These are phyloP conservation scores for Drosophila kanekoi DNA, from an alignment of 2,888 invertebrate genomes.

Conservation along the genomic window DNA sequence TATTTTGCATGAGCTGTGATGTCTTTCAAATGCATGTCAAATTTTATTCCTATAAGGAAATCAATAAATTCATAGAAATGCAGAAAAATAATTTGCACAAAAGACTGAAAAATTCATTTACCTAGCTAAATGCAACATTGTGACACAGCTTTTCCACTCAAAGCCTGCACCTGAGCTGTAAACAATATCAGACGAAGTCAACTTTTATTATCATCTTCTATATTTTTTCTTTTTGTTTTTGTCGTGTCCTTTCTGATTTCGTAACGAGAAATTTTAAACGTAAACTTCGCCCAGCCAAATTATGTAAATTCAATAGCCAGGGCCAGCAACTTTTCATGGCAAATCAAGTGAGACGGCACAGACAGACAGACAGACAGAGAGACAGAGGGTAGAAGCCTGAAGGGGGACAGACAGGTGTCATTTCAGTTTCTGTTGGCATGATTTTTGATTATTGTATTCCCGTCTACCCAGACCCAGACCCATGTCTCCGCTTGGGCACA, in stretches of 20 bases:
- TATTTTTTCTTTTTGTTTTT: background rate
- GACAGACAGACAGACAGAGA: conserved; percentile 28
- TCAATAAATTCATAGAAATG: conserved; percentile 65
- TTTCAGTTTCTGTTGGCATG: conserved; percentile 65
- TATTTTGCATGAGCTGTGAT: conserved; percentile 10
- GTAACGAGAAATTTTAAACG: conserved; percentile 22
- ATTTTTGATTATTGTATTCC: conserved; percentile 72
- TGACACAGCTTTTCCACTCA: conserved; percentile 2
- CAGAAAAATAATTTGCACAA: conserved; percentile 58
- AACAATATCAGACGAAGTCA: conserved; percentile 28
- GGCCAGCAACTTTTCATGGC: conserved; percentile 65
- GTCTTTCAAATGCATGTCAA: conserved; percentile 6
- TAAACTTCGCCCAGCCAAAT: conserved; percentile 55
- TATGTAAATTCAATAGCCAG: conserved; percentile 70
- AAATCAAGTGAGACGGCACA: conserved; percentile 61
- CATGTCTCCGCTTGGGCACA: conserved; percentile 6
- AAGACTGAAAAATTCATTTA: conserved; percentile 24
- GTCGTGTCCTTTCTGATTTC: background rate
- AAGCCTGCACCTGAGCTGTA: conserved; percentile 3
- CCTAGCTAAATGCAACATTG: conserved; percentile 13
- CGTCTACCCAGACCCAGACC: conserved; percentile 4
- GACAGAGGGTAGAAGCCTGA: conserved; percentile 25
- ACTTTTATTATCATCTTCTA: conserved; percentile 13
- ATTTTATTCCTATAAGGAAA: conserved; percentile 42
- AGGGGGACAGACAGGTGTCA: conserved; percentile 69